Conservation (phyloP, 2,113 vertebrate species). For the Tenrec ecaudatus region DNA sequence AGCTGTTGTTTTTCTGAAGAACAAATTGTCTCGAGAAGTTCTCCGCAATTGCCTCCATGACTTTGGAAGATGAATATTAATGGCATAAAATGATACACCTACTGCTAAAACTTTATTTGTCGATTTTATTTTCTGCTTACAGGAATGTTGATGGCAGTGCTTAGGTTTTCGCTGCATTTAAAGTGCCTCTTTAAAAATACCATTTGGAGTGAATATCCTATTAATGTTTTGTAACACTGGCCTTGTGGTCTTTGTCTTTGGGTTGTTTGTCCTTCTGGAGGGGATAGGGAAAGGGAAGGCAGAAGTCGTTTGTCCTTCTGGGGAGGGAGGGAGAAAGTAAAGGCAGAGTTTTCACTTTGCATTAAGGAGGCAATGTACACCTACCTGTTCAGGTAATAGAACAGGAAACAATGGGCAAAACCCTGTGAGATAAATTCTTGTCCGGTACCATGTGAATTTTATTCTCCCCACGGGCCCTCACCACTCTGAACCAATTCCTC, state of each 20-base stretch:
- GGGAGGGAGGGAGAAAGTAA: no score
- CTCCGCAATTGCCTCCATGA: background rate
- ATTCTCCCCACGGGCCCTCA: background rate
- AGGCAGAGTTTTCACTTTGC: background rate
- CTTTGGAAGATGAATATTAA: conserved; percentile 70
- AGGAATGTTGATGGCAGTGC: conserved; percentile 63
- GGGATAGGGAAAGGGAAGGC: no score
- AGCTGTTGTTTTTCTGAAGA: conserved; percentile 9
- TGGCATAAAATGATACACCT: conserved; percentile 67
- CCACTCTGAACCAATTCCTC: background rate
- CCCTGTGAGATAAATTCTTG: background rate
- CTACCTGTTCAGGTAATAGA: background rate
- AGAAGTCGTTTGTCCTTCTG: background rate
- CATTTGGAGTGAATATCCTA: conserved; percentile 66
- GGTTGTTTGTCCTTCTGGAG: background rate
- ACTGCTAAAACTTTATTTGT: conserved; percentile 78
- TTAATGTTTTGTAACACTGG: conserved; percentile 61
- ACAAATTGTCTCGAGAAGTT: conserved; percentile 42
- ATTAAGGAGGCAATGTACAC: background rate
- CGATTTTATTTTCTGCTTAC: conserved; percentile 77
- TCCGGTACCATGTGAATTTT: background rate
- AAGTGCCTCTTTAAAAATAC: conserved; percentile 81
- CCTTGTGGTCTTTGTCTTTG: conserved; percentile 46
- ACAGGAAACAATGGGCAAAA: background rate
- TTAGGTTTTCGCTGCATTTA: conserved; percentile 75